Base-by-base conservation (phyloP, 1,140 invertebrate species). In the Penaeus japonicus region DNA sequence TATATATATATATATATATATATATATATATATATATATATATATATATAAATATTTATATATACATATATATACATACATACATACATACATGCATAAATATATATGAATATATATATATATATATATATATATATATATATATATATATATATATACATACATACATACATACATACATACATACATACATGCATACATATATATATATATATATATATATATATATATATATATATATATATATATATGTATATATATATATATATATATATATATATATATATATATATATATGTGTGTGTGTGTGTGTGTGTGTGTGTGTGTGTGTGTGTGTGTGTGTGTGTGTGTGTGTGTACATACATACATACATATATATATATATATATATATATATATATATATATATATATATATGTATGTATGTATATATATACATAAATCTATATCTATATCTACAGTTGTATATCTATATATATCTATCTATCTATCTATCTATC, bases 161-260 rank as follows among this genome's bases (percentile, higher is more conserved):
- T 39, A 27, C 73, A 30, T 39, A 27, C 27, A 27, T 39, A 27
- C 73, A 27, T 39, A 30, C 73, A 30, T n/a, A 30, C 73, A 27
- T 39, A 27, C 73, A 27, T 20, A 77, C 73, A 77, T 39, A 77
- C 73, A 77, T 20, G 47, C 73, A 77, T 27, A 12, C 32, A 84
- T 24, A 65, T 57, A 47, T 84, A 39, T 27, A 20, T 84, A 65
- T 77, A 24, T 2, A 55, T 10, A 24, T 12, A 80, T 79, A 47
- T 82, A 32, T 55, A 55, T 55, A 24, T 55, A 55, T 82, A 15
- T 82, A 55, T 82, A 55, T 55, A 55, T 82, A 55, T 82, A 55
- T 82, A 55, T 82, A 55, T 82, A 55, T 82, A 55, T 82, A 55
- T 82, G 79, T 82, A 55, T 82, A 55, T 55, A 55, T 82, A 55